Percentiles rank a stretch among this genome's conserved stretches.
Conservation (phyloP, 2,888 invertebrate genomes). For the Melanostoma scalare region DNA sequence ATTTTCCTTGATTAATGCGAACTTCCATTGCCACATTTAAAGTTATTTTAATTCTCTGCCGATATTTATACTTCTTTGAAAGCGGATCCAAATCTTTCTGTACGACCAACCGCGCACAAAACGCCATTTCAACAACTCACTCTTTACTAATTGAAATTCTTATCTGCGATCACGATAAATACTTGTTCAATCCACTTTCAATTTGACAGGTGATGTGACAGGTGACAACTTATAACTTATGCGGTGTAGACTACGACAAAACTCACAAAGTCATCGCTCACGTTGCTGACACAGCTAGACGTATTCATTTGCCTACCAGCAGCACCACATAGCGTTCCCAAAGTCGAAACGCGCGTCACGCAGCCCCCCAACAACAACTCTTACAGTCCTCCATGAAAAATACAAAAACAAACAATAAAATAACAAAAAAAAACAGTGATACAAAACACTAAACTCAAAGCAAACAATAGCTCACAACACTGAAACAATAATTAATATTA, state of each 20-base stretch:
- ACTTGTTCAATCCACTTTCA: slow-evolving; percentile 82
- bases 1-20: slow-evolving; percentile 7
- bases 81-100: slow-evolving; percentile 63
- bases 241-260: slow-evolving; percentile 70
- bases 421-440: slow-evolving; percentile 14
- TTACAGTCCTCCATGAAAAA: background rate
- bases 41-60: background rate
- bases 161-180: slow-evolving; percentile 80
- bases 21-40: slow-evolving; percentile 8
- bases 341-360: slow-evolving; percentile 55
- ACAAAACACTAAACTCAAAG: slow-evolving; percentile 23
- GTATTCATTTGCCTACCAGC: slow-evolving; percentile 61
- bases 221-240: slow-evolving; percentile 82
- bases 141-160: slow-evolving; percentile 81
- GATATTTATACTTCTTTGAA: slow-evolving; percentile 21
- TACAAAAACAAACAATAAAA: background rate
- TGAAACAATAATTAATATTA: slow-evolving; percentile 80
- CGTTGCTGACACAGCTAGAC: slow-evolving; percentile 60
- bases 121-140: slow-evolving; percentile 53
- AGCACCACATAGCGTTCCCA: slow-evolving; percentile 24
- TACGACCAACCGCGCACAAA: slow-evolving; percentile 58
- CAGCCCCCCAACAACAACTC: slow-evolving; percentile 32
- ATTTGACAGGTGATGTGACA: slow-evolving; percentile 82
- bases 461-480: slow-evolving; percentile 67
- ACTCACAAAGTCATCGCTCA: slow-evolving; percentile 65